Evolutionary conservation across 2,888 invertebrate species (phyloP), one percentile per base, ranked within the genome.

Genomic region (Drosophila ustulata): DNA sequence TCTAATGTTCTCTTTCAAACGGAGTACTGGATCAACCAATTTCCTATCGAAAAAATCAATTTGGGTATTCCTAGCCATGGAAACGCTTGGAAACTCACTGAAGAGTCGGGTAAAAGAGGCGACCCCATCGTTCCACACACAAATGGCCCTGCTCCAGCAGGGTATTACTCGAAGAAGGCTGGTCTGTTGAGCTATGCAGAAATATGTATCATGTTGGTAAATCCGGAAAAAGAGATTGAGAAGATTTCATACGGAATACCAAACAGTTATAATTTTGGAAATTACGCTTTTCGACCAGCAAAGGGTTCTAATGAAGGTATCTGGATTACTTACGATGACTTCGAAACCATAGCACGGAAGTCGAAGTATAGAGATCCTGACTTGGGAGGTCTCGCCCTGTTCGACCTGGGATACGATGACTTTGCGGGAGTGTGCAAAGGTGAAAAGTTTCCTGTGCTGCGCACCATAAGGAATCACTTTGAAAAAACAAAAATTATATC

Each of bases 241-340:
- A 94, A 95, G 90, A 95, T 96, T 62, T 94, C 94, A 23, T 95
- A 95, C 71, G 96, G 97, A 4, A 94, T 95, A 61, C 91, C 96
- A 23, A 94, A 95, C 78, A 95, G 95, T 88, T 95, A 96, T 61
- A 94, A 94, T 23, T 95, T 95, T 71, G 96, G 97, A 34, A 94
- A 95, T 6, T 97, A 96, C 89, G 96, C 96, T 0, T 97, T 94
- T 93, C 95, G 95, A 62, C 95, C 96, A 34, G 94, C 94, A 47
- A 94, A 94, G 1, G 94, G 94, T 7, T 93, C 94, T 9, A 96
- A 96, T 3, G 94, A 94, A 9, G 97, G 97, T 6, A 92, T 96
- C 8, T 97, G 97, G 97, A 95, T 96, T 7, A 95, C 95, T 66
- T 97, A 95, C 90, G 97, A 97, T 85, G 96, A 97, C 89, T 95